Percentiles rank a stretch among this genome's conserved stretches.
These are phyloP conservation scores for Brachionus asplanchnoidis DNA, from an alignment of 1,140 invertebrate genomes.

Conservation along the genomic window DNA sequence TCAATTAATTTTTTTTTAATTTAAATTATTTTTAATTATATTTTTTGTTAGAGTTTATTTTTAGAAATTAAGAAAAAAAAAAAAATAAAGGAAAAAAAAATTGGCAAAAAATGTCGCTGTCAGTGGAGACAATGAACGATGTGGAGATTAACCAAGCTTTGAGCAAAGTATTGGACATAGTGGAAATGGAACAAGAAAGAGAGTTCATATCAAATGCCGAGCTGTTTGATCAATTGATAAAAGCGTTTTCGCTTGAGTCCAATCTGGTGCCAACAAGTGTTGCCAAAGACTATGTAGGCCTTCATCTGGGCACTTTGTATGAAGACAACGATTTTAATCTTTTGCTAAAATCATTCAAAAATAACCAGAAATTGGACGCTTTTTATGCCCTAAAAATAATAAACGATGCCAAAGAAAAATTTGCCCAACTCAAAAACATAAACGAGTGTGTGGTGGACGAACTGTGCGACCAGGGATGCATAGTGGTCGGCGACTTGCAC, in stretches of 20 bases:
- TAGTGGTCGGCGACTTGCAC: constrained; percentile 31
- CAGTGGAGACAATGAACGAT: neutral
- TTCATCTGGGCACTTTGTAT: neutral
- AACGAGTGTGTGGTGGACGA: neutral
- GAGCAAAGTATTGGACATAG: neutral
- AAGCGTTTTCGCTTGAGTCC: neutral
- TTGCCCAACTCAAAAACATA: neutral
- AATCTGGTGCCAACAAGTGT: neutral
- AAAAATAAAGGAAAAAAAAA: neutral
- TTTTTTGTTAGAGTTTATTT: too few species aligned
- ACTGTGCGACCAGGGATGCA: neutral
- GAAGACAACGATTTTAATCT: neutral
- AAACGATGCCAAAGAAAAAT: neutral
- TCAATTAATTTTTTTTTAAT: too few species aligned
- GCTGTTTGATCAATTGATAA: neutral
- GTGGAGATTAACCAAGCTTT: neutral
- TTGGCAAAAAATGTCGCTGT: neutral
- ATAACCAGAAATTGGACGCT: neutral
- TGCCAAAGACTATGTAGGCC: neutral
- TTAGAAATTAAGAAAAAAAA: neutral
- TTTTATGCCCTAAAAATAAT: neutral
- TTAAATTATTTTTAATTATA: too few species aligned
- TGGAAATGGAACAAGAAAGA: constrained; percentile 1
- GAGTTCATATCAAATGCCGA: neutral
- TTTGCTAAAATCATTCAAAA: constrained; percentile 10